Evolutionary conservation across 2,888 invertebrate species (phyloP).

Genomic region (Blera fallax): DNA sequence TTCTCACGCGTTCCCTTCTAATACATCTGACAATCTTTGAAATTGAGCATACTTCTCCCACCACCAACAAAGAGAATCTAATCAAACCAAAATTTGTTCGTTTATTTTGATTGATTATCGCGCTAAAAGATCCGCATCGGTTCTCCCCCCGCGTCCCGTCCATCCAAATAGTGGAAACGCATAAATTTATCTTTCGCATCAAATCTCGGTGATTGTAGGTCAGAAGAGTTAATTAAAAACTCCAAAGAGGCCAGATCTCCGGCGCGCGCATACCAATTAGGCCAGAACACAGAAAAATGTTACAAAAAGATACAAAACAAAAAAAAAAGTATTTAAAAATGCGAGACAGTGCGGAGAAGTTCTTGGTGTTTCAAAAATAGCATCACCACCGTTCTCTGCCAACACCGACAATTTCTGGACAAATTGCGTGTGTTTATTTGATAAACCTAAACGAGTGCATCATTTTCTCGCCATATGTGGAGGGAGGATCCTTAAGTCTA

Average conservation of each 20-base stretch:
- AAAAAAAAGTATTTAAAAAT: not conserved
- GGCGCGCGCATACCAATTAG: conserved; percentile 57
- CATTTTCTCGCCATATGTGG: not conserved
- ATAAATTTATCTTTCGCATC: conserved; percentile 58
- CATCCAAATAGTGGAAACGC: not conserved
- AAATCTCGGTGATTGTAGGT: conserved; percentile 62
- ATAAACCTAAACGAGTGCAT: conserved; percentile 40
- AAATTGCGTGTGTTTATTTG: conserved; percentile 53
- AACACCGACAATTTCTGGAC: conserved; percentile 38
- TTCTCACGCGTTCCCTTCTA: not conserved
- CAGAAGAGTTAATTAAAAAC: conserved; percentile 61
- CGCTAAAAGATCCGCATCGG: conserved; percentile 31
- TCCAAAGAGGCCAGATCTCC: conserved; percentile 44
- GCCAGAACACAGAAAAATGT: conserved; percentile 33
- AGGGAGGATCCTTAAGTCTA: not conserved
- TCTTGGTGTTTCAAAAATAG: conserved; percentile 43
- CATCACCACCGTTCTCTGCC: not conserved
- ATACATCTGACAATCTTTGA: not conserved
- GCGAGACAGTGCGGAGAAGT: not conserved
- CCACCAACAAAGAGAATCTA: conserved; percentile 10
- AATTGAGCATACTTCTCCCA: not conserved
- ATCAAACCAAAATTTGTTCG: conserved; percentile 43
- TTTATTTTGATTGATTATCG: conserved; percentile 62
- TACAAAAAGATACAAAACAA: conserved; percentile 1
- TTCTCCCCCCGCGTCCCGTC: not conserved